Base-by-base conservation (phyloP, 2,797 vertebrate genomes). In the Pampus argenteus region DNA sequence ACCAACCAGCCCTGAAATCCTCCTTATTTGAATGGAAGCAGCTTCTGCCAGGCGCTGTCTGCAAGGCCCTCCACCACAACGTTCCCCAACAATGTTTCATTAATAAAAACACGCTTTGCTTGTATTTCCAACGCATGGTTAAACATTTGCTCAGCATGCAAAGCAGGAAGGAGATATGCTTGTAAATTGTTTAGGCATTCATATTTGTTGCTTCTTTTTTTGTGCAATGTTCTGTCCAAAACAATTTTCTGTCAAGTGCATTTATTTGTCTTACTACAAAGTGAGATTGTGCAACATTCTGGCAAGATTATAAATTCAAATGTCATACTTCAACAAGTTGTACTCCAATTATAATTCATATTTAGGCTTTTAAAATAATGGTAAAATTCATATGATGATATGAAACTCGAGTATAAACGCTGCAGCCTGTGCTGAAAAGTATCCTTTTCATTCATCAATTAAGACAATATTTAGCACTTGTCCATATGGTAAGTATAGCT, bases 291-390 rank as follows among this genome's bases (percentile, higher is more conserved):
- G 63, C 54, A 74, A 56, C 59, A 57, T 57, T 45, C 65, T 52
- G 23, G 26, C 15, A 20, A 66, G 40, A 88, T 83, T 82, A 79
- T 15, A 59, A 78, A 87, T 89, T 83, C 55, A 89, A 89, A 88
- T 89, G 81, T 59, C 74, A 74, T 63, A 63, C 55, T 79, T 70
- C 72, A 68, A 68, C 68, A 76, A 83, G 68, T 65, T 78, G 68
- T 58, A 61, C 57, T 61, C 55, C 62, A 85, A 90, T 88, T 87
- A 85, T 29, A 65, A 77, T 74, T 84, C 42, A 36, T 23, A 73
- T 76, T 82, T 61, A 74, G 67, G 44, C 66, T 78, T 44, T 75
- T 79, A 79, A 75, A 85, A 84, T 82, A 74, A 84, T 73, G 74
- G 58, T 45, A 61, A 73, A 62, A 80, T 67, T 71, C 59, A 80